A percentile compares a stretch with the other conserved stretches of the same genome.
Evolutionary conservation across 2,113 vertebrate species (phyloP).

Genomic region (Atlantisia rogersi): DNA sequence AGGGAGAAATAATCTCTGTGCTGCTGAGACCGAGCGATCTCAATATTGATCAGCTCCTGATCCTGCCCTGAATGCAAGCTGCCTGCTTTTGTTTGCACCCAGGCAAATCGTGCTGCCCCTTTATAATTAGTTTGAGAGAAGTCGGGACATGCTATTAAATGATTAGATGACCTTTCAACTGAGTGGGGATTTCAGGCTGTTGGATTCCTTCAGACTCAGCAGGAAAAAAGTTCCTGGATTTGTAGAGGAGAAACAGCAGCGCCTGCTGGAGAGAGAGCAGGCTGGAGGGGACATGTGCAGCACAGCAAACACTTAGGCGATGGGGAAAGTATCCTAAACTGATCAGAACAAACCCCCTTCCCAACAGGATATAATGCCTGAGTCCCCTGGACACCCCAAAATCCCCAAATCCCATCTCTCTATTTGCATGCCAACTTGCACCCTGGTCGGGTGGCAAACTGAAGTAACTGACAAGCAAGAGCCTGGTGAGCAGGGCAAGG

Average conservation of each 20-base stretch:
- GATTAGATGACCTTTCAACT: neutral
- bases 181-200: neutral
- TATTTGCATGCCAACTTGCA: too few species aligned
- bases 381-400: neutral
- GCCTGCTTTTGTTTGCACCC: neutral
- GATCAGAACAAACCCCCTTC: neutral
- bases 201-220: neutral
- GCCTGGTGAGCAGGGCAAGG: neutral
- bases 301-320: neutral
- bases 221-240: neutral
- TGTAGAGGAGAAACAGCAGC: neutral
- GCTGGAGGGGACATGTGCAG: neutral
- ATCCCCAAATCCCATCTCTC: neutral
- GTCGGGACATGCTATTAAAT: neutral
- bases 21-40: neutral
- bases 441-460: rapidly evolving
- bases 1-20: neutral
- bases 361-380: neutral
- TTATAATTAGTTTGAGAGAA: neutral
- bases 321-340: neutral
- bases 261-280: neutral
- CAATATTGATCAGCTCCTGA: neutral
- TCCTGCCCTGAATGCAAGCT: neutral
- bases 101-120: neutral
- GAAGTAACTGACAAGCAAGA: neutral